Evolutionary conservation across 2,113 vertebrate species (phyloP), one percentile per base, ranked within the genome.

Genomic region (Neolamprologus toae): DNA sequence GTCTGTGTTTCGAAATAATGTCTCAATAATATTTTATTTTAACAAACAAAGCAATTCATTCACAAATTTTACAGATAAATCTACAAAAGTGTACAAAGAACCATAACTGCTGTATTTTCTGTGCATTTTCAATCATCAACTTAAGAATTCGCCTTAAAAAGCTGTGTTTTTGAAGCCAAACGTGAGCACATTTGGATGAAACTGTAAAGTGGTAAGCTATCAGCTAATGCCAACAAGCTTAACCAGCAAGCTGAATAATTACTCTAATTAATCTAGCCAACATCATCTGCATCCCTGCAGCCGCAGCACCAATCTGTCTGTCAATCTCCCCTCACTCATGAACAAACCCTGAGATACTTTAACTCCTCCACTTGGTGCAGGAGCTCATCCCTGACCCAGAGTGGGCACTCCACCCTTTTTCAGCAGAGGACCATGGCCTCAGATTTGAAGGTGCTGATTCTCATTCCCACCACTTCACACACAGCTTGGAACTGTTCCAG

Each of bases 321-420:
- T 63, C 59, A 11, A 33, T 1, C 59, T 63, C 59, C 16, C 59
- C 28, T 61, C 59, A 10, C 26, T 31, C 55, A 8, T 33, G 59
- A 63, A 33, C 59, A 19, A 3, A 1, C 59, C 28, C 59, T 3
- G 9, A 19, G 28, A 63, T 63, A 63, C 28, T 33, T 33, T 0
- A 63, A 63, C 5, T 33, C 59, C 59, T 63, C 16, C 28, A 19
- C 59, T 63, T 63, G 59, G 28, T 10, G 9, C 59, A 4, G 16
- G 28, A 63, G 3, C 28, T 35, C 59, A 11, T 63, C 59, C 16
- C 16, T 19, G 1, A 33, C 28, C 59, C 28, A 0, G 9, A 33
- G 59, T 11, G 16, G 59, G 59, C 16, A 1, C 59, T 19, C 16
- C 4, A 2, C 28, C 59, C 59, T 63, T 63, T 63, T 63, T 4